Evolutionary conservation across 2,888 invertebrate genomes (phyloP).

Genomic region (Geotrupes spiniger): DNA sequence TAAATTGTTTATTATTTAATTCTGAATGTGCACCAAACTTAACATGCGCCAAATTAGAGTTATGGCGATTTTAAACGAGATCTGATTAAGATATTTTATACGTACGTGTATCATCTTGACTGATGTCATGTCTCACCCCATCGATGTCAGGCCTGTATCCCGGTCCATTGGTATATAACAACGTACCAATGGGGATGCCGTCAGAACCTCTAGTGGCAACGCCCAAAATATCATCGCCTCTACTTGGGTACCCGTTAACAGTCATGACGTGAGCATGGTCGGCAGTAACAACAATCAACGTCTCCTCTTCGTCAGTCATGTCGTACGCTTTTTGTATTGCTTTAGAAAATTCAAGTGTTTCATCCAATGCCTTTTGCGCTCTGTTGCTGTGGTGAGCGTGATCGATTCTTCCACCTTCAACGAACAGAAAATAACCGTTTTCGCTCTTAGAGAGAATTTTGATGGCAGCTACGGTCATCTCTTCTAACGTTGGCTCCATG

Average conservation of each 20-base stretch:
- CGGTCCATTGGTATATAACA: constrained; percentile 75
- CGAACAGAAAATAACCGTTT: constrained; percentile 75
- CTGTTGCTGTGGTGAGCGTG: constrained; percentile 71
- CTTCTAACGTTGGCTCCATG: constrained; percentile 64
- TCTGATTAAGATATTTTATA: too few relatives aligned
- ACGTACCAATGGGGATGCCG: constrained; percentile 63
- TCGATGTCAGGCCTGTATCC: constrained; percentile 52
- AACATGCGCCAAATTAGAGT: too few relatives aligned
- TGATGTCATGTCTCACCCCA: constrained; percentile 53
- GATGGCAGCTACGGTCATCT: constrained; percentile 73
- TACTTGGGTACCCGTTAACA: constrained; percentile 67
- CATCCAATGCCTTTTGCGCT: constrained; percentile 70
- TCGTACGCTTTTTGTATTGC: constrained; percentile 58
- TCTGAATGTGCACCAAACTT: too few relatives aligned
- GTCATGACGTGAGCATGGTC: constrained; percentile 80
- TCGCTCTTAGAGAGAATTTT: constrained; percentile 58
- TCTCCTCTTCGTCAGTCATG: constrained; percentile 63
- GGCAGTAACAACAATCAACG: constrained; percentile 74
- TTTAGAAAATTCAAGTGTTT: constrained; percentile 69
- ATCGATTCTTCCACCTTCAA: constrained; percentile 76
- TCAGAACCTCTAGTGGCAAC: constrained; percentile 51
- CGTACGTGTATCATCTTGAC: constrained; percentile 50
- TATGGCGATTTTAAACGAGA: too few relatives aligned
- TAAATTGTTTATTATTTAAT: too few relatives aligned
- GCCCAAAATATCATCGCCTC: constrained; percentile 61